Base-by-base conservation (phyloP, 2,113 vertebrate genomes). In the Picathartes gymnocephalus region DNA sequence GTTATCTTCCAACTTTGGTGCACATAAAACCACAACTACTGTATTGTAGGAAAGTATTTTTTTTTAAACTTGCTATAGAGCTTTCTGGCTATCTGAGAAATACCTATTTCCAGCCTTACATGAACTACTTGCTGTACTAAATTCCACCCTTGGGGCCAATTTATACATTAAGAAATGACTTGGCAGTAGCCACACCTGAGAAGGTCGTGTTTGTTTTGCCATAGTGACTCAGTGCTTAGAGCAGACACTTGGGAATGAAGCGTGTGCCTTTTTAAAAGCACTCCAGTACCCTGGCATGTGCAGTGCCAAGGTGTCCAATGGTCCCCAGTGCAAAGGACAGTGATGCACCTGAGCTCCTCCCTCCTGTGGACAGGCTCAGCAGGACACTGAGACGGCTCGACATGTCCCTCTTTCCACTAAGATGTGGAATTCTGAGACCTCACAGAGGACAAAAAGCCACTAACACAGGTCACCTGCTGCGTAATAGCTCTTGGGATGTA, bases 11-110 rank as follows among this genome's bases (percentile, higher is more conserved):
- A 83, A 78, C 93, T 94, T 86, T 65, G 85, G 68, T 68, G 81
- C 72, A 84, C 77, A 82, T 96, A 97, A 96, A 96, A 40, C 33
- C 72, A 77, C 65, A 95, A 94, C 82, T 88, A 88, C 80, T 57
- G 72, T 71, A 88, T 42, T 74, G 88, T 48, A 83, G 11, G 11
- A 15, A 92, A 68, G 40, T 35, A 21, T 18, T 48, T 53, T 61
- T 60, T 90, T 86, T 58, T 14, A 20, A 90, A 81, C 65, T 79
- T 79, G 48, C 48, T 64, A 31, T 18, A 56, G 71, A 92, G 68
- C 56, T 92, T 44, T 40, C 82, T 86, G 80, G n/a, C 14, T 92
- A 58, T 72, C 68, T 48, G 47, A 92, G 82, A 82, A 90, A 93
- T 51, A 88, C 15, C 24, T 45, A 16, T 60, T 93, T 94, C 78